These are phyloP conservation scores for Melanaphis sacchari DNA, from an alignment of 1,140 invertebrate genomes.

Conservation along the genomic window DNA sequence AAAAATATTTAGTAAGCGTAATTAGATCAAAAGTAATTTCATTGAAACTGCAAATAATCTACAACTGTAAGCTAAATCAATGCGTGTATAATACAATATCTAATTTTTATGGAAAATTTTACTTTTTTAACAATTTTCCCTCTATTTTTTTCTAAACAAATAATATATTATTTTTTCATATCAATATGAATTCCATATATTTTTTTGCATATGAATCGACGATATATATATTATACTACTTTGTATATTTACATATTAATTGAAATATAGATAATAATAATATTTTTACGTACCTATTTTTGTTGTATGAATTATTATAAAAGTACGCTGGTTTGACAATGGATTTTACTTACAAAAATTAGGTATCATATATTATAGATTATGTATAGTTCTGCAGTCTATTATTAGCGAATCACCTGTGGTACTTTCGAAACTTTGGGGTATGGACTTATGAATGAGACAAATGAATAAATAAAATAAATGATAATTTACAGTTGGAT, in stretches of 20 bases:
- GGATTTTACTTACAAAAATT: background rate
- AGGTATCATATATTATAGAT: background rate
- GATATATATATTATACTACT: background rate
- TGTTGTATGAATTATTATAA: background rate
- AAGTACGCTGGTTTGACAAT: background rate
- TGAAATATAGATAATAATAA: background rate
- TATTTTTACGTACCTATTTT: background rate
- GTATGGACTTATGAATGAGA: background rate
- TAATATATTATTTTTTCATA: background rate
- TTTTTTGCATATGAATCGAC: background rate
- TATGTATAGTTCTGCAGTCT: background rate
- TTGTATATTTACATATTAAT: background rate
- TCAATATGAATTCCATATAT: background rate
- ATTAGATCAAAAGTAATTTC: background rate
- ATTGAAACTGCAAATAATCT: background rate
- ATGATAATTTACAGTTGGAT: conserved; percentile 1
- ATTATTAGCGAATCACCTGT: conserved; percentile 7
- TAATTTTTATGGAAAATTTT: background rate
- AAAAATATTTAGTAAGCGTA: background rate
- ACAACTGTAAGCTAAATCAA: background rate
- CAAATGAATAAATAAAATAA: background rate
- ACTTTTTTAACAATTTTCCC: background rate
- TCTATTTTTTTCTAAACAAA: no score
- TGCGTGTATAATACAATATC: background rate
- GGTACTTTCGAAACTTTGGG: background rate